phyloP scores from a whole-genome alignment of 2,888 invertebrate species.

The Notocelia uddmanniana region DNA sequence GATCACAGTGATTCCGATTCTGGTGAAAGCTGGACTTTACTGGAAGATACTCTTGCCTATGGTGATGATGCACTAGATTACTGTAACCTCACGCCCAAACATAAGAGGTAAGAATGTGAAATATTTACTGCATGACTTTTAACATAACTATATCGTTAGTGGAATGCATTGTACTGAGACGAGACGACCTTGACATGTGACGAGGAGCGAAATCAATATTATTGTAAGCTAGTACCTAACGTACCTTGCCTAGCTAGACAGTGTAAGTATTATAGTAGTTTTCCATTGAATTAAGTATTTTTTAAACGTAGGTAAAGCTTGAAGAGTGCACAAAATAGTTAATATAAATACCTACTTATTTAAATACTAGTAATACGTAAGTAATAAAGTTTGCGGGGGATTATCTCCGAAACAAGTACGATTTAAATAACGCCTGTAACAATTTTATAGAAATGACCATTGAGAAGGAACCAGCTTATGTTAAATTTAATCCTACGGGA shows the following conservation, averaged over 20 bases:
- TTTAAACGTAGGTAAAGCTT: too few relatives aligned
- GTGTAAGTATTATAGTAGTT: not conserved
- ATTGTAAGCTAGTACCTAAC: conserved; percentile 6
- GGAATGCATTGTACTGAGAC: conserved; percentile 12
- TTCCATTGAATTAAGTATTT: not conserved
- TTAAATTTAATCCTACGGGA: not conserved
- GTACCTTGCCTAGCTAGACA: not conserved
- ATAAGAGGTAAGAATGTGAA: conserved; percentile 58
- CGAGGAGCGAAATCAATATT: conserved; percentile 35
- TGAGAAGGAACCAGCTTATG: too few relatives aligned
- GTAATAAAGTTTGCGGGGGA: too few relatives aligned
- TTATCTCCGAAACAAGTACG: too few relatives aligned
- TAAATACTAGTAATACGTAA: too few relatives aligned
- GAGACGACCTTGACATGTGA: conserved; percentile 38
- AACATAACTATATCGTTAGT: not conserved
- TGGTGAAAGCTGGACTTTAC: conserved; percentile 81
- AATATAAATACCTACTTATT: too few relatives aligned
- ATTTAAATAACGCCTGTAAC: too few relatives aligned
- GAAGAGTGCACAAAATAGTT: too few relatives aligned
- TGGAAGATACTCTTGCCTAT: conserved; percentile 66
- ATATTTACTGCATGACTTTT: not conserved
- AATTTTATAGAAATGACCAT: too few relatives aligned
- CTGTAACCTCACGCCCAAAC: conserved; percentile 54
- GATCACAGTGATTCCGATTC: conserved; percentile 84
- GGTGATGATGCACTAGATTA: conserved; percentile 65